phyloP scores from a whole-genome alignment of 2,113 vertebrate genomes.

The Taurulus bubalis region DNA sequence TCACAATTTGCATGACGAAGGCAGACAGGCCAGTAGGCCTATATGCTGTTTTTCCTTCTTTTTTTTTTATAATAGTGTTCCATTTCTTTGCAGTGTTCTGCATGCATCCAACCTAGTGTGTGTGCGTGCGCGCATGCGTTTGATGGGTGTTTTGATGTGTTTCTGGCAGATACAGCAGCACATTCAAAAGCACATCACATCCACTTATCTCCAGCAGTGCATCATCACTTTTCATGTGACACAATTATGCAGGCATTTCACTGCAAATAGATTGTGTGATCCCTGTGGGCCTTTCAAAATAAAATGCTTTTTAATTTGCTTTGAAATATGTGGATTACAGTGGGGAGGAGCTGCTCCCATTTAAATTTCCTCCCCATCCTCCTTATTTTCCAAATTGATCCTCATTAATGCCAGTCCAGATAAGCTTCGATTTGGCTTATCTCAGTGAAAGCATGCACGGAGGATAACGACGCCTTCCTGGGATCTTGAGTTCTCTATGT shows the following conservation, averaged over 20 bases:
- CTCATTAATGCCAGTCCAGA: slow-evolving; percentile 70
- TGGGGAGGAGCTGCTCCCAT: slow-evolving; percentile 41
- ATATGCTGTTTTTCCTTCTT: background rate
- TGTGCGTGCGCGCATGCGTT: background rate
- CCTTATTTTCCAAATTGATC: slow-evolving; percentile 72
- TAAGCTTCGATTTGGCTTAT: slow-evolving; percentile 68
- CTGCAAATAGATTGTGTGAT: slow-evolving; percentile 41
- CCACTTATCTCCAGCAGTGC: slow-evolving; percentile 36
- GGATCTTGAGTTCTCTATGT: slow-evolving; percentile 24
- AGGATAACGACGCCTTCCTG: slow-evolving; percentile 58
- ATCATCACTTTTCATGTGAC: slow-evolving; percentile 24
- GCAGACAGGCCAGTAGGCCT: background rate
- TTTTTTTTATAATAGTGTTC: background rate
- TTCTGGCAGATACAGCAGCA: slow-evolving; percentile 38
- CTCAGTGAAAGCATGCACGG: slow-evolving; percentile 56
- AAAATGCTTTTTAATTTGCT: slow-evolving; percentile 57
- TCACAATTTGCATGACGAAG: background rate
- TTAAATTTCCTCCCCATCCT: slow-evolving; percentile 60
- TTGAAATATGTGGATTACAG: slow-evolving; percentile 65
- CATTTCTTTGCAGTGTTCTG: slow-evolving; percentile 23
- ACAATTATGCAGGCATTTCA: slow-evolving; percentile 45
- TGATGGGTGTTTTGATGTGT: slow-evolving; percentile 27
- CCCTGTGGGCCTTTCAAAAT: slow-evolving; percentile 21
- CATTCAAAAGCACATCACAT: slow-evolving; percentile 49
- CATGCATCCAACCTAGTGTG: slow-evolving; percentile 29